Percentiles rank a stretch among this genome's conserved stretches.
phyloP scores from a whole-genome alignment of 2,113 vertebrate species.

The Synodontis membranacea region DNA sequence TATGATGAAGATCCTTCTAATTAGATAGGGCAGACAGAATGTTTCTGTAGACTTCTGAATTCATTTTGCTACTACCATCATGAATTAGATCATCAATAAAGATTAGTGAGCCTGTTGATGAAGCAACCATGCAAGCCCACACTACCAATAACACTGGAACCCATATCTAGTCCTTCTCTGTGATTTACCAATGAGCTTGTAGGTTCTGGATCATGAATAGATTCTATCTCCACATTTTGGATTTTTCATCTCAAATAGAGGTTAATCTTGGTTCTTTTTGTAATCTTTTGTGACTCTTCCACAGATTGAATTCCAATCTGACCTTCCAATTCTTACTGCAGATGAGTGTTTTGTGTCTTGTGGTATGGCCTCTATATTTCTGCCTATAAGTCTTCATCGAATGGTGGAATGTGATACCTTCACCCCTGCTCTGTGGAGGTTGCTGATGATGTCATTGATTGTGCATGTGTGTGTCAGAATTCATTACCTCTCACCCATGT shows the following conservation, averaged over 20 bases:
- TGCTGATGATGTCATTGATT: conserved; percentile 47
- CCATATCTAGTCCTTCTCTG: too few species aligned
- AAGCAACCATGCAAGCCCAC: neutral
- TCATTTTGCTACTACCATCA: neutral
- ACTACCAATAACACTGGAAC: neutral
- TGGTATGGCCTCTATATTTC: neutral
- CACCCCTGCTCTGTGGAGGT: neutral
- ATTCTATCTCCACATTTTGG: neutral
- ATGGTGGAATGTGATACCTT: neutral
- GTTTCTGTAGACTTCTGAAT: neutral
- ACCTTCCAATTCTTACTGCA: neutral
- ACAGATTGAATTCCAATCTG: neutral
- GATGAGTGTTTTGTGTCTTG: neutral
- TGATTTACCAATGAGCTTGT: neutral
- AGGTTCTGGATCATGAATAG: neutral
- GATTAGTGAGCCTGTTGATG: neutral
- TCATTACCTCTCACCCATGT: conserved; percentile 10
- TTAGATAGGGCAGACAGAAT: neutral
- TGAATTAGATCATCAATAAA: neutral
- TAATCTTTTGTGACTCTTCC: too few species aligned
- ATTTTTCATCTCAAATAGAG: neutral
- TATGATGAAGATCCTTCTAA: neutral
- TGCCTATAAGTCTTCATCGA: neutral
- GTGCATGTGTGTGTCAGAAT: conserved; percentile 11
- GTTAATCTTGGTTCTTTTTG: neutral